phyloP scores from a whole-genome alignment of 2,888 invertebrate genomes.

The Agrotis ipsilon region DNA sequence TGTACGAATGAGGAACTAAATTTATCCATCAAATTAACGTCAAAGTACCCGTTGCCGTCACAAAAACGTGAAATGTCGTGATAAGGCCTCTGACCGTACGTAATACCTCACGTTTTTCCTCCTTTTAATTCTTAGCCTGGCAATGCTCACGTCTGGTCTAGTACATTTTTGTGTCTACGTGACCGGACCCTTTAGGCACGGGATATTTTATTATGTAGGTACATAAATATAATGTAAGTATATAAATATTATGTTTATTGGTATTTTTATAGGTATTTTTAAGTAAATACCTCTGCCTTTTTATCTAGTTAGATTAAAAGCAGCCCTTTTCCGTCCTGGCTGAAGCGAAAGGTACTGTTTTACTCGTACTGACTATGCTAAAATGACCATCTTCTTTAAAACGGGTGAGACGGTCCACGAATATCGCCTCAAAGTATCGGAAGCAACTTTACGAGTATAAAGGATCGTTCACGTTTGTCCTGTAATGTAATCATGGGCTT shows the following conservation, averaged over 20 bases:
- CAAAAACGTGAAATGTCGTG: too few relatives aligned
- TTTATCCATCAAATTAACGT: too few relatives aligned
- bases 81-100: too few relatives aligned
- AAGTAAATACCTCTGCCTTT: neutral
- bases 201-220: constrained; percentile 8
- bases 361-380: too few relatives aligned
- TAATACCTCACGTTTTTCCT: constrained; percentile 25
- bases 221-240: neutral
- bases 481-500: constrained; percentile 28
- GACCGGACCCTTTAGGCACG: neutral
- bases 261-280: neutral
- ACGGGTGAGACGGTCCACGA: too few relatives aligned
- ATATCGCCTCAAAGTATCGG: too few relatives aligned
- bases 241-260: neutral
- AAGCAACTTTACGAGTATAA: neutral
- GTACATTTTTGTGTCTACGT: constrained; percentile 25
- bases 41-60: too few relatives aligned
- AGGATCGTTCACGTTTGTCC: constrained; percentile 20
- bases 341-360: too few relatives aligned
- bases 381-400: too few relatives aligned
- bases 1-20: too few relatives aligned
- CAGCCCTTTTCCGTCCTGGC: too few relatives aligned
- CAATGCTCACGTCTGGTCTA: constrained; percentile 4
- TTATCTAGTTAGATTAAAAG: neutral
- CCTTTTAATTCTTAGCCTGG: constrained; percentile 20